Conservation (phyloP, 2,888 invertebrate genomes). For the Luperina nickerlii region DNA sequence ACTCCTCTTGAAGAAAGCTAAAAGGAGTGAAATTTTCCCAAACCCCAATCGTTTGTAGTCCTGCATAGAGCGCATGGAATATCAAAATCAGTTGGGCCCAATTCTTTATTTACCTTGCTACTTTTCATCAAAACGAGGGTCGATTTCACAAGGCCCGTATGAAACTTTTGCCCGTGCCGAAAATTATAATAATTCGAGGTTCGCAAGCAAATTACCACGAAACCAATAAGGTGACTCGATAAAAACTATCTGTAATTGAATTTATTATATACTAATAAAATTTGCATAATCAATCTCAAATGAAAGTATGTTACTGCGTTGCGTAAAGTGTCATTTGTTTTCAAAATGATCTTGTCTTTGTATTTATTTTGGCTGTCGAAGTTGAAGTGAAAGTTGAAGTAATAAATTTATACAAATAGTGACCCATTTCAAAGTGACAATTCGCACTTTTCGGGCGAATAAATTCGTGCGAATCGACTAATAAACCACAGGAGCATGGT, state of each 20-base stretch:
- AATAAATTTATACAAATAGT: not conserved
- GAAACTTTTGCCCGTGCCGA: not conserved
- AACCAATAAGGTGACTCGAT: slow-evolving; percentile 11
- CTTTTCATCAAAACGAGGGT: not conserved
- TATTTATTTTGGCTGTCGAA: not conserved
- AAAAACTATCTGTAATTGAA: slow-evolving; percentile 22
- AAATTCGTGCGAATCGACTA: no score
- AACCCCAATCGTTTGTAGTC: not conserved
- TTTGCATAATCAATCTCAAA: not conserved
- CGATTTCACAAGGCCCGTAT: not conserved
- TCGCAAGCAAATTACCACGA: not conserved
- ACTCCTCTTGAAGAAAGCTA: not conserved
- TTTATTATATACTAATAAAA: slow-evolving; percentile 8
- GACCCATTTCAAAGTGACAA: no score
- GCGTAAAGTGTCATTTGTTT: not conserved
- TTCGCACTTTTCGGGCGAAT: no score
- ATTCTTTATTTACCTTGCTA: not conserved
- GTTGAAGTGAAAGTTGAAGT: not conserved
- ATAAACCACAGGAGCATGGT: no score
- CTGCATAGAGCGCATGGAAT: not conserved
- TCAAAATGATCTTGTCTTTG: not conserved
- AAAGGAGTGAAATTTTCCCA: not conserved
- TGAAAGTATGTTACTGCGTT: not conserved
- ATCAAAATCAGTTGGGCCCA: not conserved
- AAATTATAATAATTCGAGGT: not conserved